phyloP scores from a whole-genome alignment of 2,888 invertebrate species.

The Xylocampa areola region DNA sequence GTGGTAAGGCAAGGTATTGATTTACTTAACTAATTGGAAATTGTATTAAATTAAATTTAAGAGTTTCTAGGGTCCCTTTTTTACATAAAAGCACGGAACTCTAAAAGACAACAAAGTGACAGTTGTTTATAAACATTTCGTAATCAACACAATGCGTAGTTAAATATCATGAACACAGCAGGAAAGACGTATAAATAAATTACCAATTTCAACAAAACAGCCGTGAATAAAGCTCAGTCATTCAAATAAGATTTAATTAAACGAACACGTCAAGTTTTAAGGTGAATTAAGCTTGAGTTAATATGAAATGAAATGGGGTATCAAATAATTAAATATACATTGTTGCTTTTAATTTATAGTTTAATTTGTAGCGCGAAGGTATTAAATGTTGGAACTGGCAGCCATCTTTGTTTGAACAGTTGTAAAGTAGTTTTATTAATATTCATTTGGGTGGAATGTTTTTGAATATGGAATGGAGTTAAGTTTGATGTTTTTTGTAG shows the following conservation, averaged over 20 bases:
- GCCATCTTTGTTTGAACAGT: slow-evolving; percentile 39
- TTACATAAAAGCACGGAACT: too few relatives aligned
- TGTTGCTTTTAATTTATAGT: slow-evolving; percentile 53
- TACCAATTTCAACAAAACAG: slow-evolving; percentile 20
- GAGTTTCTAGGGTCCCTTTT: too few relatives aligned
- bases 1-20: too few relatives aligned
- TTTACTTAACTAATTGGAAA: too few relatives aligned
- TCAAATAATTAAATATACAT: slow-evolving; percentile 59
- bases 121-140: too few relatives aligned
- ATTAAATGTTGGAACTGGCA: slow-evolving; percentile 22
- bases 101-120: too few relatives aligned
- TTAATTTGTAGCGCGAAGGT: slow-evolving; percentile 45
- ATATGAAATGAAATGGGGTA: slow-evolving; percentile 44
- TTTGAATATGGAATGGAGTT: slow-evolving; percentile 5
- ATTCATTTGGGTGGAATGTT: slow-evolving; percentile 23
- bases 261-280: slow-evolving; percentile 31
- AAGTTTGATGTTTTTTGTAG: slow-evolving; percentile 13
- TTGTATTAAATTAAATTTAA: too few relatives aligned
- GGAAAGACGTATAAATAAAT: not conserved
- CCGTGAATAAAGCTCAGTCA: slow-evolving; percentile 7
- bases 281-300: slow-evolving; percentile 37
- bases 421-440: slow-evolving; percentile 30
- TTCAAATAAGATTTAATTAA: slow-evolving; percentile 35
- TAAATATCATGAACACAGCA: not conserved
- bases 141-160: too few relatives aligned